A percentile compares a stretch with the other conserved stretches of the same genome.
Conservation (phyloP, 2,888 invertebrate species). For the Standfussiana lucernea region DNA sequence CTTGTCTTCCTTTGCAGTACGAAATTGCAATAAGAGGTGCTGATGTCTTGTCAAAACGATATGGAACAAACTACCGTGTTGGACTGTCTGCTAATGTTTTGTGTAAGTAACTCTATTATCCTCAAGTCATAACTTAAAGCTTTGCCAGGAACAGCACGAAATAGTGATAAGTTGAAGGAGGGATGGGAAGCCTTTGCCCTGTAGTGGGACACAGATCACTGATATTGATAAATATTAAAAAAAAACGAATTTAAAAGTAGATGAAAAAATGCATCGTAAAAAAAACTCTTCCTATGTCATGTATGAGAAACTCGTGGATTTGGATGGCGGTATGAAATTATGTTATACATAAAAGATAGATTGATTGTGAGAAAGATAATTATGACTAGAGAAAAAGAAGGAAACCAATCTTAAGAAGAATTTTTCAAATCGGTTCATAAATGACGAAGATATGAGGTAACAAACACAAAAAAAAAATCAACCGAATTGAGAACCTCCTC, state of each 20-base stretch:
- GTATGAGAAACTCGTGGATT: not conserved
- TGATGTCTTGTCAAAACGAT: constrained; percentile 74
- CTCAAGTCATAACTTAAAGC: not conserved
- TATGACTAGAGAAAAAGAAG: not conserved
- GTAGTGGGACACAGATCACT: not conserved
- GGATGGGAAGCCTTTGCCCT: not conserved
- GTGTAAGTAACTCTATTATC: constrained; percentile 80
- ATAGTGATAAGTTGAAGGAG: not conserved
- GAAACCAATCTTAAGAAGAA: too few relatives aligned
- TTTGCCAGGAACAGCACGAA: not conserved
- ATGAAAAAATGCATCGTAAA: not conserved
- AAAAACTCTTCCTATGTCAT: not conserved
- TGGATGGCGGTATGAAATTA: not conserved
- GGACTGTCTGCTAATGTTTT: constrained; percentile 84
- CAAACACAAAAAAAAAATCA: too few relatives aligned
- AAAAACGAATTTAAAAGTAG: not conserved
- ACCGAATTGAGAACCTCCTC: too few relatives aligned
- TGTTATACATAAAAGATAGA: not conserved
- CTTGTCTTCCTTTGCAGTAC: constrained; percentile 73
- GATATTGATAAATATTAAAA: not conserved
- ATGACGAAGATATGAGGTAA: too few relatives aligned
- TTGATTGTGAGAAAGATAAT: not conserved
- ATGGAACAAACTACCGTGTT: constrained; percentile 80
- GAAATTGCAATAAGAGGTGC: constrained; percentile 82
- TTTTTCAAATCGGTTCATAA: too few relatives aligned